Evolutionary conservation across 2,113 vertebrate genomes (phyloP).

Genomic region (Spilogale gracilis): DNA sequence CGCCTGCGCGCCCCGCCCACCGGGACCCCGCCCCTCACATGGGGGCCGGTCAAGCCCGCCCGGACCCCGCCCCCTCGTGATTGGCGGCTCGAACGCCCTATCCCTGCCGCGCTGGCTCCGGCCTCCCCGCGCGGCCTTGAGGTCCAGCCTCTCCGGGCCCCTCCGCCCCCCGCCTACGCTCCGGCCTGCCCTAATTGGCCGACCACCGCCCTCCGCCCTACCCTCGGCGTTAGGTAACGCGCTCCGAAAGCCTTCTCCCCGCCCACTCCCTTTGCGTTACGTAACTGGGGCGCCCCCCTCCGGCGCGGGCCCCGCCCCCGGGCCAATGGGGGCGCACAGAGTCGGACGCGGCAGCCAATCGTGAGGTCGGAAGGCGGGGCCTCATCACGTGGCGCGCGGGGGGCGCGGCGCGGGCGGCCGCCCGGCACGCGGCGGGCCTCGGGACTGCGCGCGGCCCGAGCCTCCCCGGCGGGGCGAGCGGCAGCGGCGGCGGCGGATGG

Average conservation of each 20-base stretch:
- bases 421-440: slow-evolving; percentile 48
- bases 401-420: neutral
- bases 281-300: neutral
- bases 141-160: fast-evolving
- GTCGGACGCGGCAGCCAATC: neutral
- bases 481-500: neutral
- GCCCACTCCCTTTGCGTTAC: neutral
- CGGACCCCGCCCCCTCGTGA: neutral
- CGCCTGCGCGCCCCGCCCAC: neutral
- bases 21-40: neutral
- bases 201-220: neutral
- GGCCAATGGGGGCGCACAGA: neutral
- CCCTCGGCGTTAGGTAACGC: slow-evolving; percentile 85
- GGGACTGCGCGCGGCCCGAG: neutral
- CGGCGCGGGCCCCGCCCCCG: slow-evolving; percentile 63
- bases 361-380: neutral
- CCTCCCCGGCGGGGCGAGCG: neutral
- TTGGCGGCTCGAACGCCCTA: neutral
- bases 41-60: neutral
- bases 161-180: neutral
- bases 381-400: neutral
- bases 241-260: neutral
- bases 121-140: fast-evolving
- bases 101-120: neutral
- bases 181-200: neutral